Conservation (phyloP, 2,113 vertebrate genomes). For the Mesoclemmys tuberculata region DNA sequence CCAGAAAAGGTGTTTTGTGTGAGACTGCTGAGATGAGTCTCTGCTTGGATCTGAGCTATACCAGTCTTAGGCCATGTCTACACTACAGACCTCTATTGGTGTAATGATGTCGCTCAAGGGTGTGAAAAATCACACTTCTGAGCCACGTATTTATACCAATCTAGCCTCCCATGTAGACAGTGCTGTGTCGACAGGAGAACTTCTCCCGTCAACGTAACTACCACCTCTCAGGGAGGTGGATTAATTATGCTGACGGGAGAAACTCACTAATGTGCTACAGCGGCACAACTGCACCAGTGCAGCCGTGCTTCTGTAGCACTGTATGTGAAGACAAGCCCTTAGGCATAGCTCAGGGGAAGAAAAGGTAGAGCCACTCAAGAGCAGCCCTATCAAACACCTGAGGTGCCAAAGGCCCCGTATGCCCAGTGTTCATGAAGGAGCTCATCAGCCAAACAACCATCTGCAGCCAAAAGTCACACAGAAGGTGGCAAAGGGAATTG, state of each 20-base stretch:
- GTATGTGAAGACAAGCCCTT: neutral
- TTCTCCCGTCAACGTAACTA: neutral
- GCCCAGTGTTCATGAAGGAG: neutral
- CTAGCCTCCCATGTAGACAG: neutral
- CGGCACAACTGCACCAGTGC: no score
- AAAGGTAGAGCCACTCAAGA: neutral
- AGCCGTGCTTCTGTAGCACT: neutral
- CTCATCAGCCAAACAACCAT: neutral
- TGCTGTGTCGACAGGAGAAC: neutral
- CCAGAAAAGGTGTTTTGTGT: neutral
- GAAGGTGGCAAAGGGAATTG: neutral
- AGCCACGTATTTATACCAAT: neutral
- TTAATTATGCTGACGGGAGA: neutral
- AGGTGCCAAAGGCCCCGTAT: neutral
- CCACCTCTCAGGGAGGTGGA: neutral
- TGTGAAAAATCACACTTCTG: neutral
- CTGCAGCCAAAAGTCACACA: neutral
- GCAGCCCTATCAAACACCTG: neutral
- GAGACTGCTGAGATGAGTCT: neutral
- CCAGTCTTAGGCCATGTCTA: neutral
- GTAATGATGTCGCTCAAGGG: neutral
- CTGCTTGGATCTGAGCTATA: neutral
- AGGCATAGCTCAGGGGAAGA: neutral
- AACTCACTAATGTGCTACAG: neutral
- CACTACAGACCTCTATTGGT: neutral